Conservation (phyloP, 2,888 invertebrate species). For the Mythimna loreyi region DNA sequence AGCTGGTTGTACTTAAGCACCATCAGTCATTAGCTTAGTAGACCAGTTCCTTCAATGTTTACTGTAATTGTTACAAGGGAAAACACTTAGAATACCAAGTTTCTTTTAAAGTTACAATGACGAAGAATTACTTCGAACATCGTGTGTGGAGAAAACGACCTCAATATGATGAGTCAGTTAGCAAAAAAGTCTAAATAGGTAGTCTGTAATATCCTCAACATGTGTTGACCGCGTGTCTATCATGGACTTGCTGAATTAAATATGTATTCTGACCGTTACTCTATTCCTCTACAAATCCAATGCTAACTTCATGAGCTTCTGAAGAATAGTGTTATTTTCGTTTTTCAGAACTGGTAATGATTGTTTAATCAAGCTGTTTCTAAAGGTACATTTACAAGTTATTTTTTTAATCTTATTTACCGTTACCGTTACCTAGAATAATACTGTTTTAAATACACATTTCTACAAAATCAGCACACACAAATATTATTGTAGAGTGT, state of each 20-base stretch:
- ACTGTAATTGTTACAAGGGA: slow-evolving; percentile 72
- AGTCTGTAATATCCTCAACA: slow-evolving; percentile 30
- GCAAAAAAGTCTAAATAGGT: slow-evolving; percentile 46
- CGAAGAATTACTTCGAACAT: slow-evolving; percentile 43
- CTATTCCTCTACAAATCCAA: slow-evolving; percentile 1
- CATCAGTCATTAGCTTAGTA: slow-evolving; percentile 63
- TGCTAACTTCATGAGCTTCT: not conserved
- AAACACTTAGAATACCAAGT: slow-evolving; percentile 70
- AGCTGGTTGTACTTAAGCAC: slow-evolving; percentile 61
- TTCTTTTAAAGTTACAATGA: slow-evolving; percentile 61
- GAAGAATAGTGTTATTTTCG: not conserved
- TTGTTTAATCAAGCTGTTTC: not conserved
- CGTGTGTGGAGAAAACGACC: slow-evolving; percentile 61
- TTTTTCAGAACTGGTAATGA: not conserved
- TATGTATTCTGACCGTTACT: slow-evolving; percentile 22
- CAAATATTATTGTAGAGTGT: slow-evolving; percentile 45
- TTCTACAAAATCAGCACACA: slow-evolving; percentile 22
- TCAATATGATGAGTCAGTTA: slow-evolving; percentile 53
- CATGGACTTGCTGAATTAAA: slow-evolving; percentile 16
- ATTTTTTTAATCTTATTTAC: not conserved
- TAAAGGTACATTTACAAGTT: not conserved
- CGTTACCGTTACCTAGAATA: slow-evolving; percentile 6
- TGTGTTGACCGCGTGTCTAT: slow-evolving; percentile 30
- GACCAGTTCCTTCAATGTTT: slow-evolving; percentile 67
- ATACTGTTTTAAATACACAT: slow-evolving; percentile 6